Evolutionary conservation across 2,888 invertebrate species (phyloP).

Genomic region (Incurvaria masculella): DNA sequence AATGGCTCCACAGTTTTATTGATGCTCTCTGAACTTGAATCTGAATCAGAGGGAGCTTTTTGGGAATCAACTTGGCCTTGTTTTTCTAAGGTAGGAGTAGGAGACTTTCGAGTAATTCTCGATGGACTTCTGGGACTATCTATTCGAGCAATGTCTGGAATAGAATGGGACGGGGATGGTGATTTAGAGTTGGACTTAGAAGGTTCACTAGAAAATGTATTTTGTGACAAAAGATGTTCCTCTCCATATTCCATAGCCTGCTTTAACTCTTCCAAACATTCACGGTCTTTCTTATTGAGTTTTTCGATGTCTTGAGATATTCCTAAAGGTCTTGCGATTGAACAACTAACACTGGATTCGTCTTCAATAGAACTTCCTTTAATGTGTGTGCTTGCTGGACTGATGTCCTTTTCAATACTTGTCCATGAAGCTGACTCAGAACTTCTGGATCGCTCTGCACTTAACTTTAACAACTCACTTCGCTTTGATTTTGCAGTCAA

Average conservation of each 20-base stretch:
- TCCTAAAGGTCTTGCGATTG: constrained; percentile 74
- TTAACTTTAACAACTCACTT: constrained; percentile 60
- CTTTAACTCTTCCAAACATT: constrained; percentile 59
- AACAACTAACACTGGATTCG: constrained; percentile 74
- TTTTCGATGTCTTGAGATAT: constrained; percentile 71
- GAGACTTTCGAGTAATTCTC: constrained; percentile 41
- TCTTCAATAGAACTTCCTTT: constrained; percentile 68
- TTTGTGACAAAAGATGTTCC: constrained; percentile 43
- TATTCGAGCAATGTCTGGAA: constrained; percentile 38
- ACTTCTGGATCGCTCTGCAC: constrained; percentile 72
- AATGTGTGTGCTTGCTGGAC: constrained; percentile 58
- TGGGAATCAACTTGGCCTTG: constrained; percentile 56
- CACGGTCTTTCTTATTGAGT: constrained; percentile 61
- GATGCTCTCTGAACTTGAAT: constrained; percentile 55
- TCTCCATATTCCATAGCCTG: constrained; percentile 56
- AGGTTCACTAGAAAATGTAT: constrained; percentile 44
- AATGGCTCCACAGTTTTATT: constrained; percentile 48
- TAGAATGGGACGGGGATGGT: constrained; percentile 26
- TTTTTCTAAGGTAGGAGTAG: constrained; percentile 61
- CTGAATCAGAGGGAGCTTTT: constrained; percentile 58
- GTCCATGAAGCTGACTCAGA: constrained; percentile 81
- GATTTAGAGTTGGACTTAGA: constrained; percentile 48
- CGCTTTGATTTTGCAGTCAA: constrained; percentile 49
- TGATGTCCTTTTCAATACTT: constrained; percentile 69
- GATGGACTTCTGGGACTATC: constrained; percentile 47